phyloP scores from a whole-genome alignment of 1,140 invertebrate genomes.

The Diachasma alloeum region DNA sequence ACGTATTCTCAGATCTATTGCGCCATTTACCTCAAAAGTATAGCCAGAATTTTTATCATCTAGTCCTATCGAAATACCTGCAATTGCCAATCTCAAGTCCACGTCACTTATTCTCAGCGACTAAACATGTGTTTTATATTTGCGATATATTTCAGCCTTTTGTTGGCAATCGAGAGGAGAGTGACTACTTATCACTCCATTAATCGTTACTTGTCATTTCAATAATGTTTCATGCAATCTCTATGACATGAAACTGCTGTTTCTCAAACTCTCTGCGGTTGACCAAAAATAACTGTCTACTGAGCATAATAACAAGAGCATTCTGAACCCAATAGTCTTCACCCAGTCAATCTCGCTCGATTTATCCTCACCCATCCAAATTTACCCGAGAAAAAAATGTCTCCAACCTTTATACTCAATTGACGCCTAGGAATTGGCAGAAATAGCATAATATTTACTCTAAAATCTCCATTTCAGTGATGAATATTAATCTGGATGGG shows the following conservation, averaged over 20 bases:
- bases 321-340: neutral
- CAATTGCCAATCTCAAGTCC: neutral
- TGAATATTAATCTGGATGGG: too few species aligned
- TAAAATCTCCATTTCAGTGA: neutral
- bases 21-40: neutral
- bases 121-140: neutral
- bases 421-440: conserved; percentile 32
- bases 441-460: neutral
- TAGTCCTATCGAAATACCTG: neutral
- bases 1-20: neutral
- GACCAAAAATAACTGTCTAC: neutral
- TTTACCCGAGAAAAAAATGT: neutral
- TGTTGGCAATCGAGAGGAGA: neutral
- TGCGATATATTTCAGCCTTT: neutral
- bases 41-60: neutral
- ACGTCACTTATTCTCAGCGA: neutral
- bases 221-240: neutral
- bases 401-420: conserved; percentile 29
- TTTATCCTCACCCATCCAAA: too few species aligned
- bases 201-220: neutral
- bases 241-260: too few species aligned
- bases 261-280: too few species aligned
- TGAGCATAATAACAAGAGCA: neutral
- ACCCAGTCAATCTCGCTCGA: neutral
- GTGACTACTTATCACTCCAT: neutral